Percentiles rank a stretch among this genome's conserved stretches.
Conservation (phyloP, 2,113 vertebrate species). For the Oryzias curvinotus region DNA sequence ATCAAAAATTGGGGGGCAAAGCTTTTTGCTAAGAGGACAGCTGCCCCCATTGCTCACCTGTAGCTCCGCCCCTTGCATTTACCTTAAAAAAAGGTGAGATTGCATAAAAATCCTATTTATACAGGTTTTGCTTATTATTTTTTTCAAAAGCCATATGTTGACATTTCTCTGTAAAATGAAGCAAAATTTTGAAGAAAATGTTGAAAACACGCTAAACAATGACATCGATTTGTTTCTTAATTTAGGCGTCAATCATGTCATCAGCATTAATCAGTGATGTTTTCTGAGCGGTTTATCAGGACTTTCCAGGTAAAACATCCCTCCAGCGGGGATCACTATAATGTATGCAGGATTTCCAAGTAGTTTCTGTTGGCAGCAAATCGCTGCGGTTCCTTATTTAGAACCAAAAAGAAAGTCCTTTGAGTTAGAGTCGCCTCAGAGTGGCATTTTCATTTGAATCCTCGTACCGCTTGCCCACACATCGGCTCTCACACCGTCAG, state of each 20-base stretch:
- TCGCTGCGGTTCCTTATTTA: not conserved
- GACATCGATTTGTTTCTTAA: not conserved
- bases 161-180: too few species aligned
- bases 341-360: not conserved
- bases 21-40: too few species aligned
- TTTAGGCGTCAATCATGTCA: not conserved
- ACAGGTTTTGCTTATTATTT: too few species aligned
- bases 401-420: slow-evolving; percentile 12
- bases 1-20: too few species aligned
- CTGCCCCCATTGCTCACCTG: too few species aligned
- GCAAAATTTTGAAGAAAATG: too few species aligned
- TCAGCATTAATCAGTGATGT: not conserved
- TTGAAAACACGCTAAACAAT: too few species aligned
- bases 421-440: slow-evolving; percentile 7
- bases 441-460: slow-evolving; percentile 52
- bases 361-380: not conserved
- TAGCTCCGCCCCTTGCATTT: too few species aligned
- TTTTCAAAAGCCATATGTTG: too few species aligned
- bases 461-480: slow-evolving; percentile 34
- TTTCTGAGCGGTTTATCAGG: not conserved
- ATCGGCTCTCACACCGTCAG: slow-evolving; percentile 35
- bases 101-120: too few species aligned
- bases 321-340: not conserved
- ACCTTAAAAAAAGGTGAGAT: too few species aligned
- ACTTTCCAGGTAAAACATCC: not conserved